Conservation (phyloP, 2,113 vertebrate species). For the Stomatorhinus ivindoensis region DNA sequence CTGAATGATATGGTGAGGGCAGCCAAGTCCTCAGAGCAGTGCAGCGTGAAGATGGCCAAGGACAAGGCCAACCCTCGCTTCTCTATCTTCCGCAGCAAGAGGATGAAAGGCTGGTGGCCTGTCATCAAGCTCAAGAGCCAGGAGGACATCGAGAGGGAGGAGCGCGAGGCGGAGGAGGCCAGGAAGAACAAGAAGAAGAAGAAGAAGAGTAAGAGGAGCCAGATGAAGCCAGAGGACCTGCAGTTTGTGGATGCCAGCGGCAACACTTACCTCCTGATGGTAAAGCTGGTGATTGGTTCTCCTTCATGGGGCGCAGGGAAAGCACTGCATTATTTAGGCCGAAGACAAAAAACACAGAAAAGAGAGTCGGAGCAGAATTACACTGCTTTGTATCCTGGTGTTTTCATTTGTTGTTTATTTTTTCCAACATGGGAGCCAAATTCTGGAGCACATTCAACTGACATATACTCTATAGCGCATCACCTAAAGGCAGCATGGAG, state of each 20-base stretch:
- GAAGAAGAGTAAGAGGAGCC: constrained; percentile 51
- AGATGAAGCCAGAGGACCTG: constrained; percentile 65
- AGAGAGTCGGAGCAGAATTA: background rate
- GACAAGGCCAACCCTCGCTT: constrained; percentile 70
- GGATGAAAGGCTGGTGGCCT: constrained; percentile 88
- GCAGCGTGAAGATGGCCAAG: constrained; percentile 72
- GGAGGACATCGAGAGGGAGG: constrained; percentile 70
- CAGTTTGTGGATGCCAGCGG: constrained; percentile 71
- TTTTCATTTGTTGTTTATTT: background rate
- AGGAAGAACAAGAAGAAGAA: constrained; percentile 60
- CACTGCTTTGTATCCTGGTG: background rate
- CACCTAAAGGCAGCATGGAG: background rate
- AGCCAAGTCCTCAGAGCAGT: constrained; percentile 64
- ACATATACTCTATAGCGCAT: background rate
- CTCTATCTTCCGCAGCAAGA: constrained; percentile 79
- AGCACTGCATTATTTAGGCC: background rate
- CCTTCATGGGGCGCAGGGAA: background rate
- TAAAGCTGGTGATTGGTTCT: constrained; percentile 32
- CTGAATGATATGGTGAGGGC: constrained; percentile 79
- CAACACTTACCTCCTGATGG: constrained; percentile 71
- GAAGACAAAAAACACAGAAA: background rate
- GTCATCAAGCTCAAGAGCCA: constrained; percentile 71
- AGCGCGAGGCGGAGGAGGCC: constrained; percentile 54
- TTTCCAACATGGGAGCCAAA: background rate
- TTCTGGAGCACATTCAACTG: background rate